phyloP scores from a whole-genome alignment of 1,140 invertebrate species.

The Acromyrmex charruanus region DNA sequence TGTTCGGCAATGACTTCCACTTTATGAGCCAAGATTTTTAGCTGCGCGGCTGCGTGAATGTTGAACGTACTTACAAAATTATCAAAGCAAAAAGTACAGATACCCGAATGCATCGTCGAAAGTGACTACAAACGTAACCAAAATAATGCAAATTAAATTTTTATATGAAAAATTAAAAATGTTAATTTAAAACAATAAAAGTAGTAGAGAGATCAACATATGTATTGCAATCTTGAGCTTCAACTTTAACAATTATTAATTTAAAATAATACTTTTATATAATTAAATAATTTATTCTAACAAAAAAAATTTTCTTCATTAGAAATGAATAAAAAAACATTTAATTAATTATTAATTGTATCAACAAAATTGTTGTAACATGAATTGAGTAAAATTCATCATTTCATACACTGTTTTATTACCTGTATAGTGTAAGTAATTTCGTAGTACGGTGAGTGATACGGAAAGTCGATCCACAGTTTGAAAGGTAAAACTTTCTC shows the following conservation, averaged over 20 bases:
- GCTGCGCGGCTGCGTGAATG: constrained; percentile 69
- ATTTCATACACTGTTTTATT: not conserved
- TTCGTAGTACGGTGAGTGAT: constrained; percentile 69
- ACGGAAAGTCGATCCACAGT: constrained; percentile 70
- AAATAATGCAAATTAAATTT: not conserved
- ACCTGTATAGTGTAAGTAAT: constrained; percentile 69
- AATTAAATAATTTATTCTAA: not conserved
- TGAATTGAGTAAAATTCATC: not conserved
- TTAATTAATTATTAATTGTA: not conserved
- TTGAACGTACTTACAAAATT: constrained; percentile 73
- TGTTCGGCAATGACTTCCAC: constrained; percentile 25
- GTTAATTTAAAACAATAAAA: not conserved
- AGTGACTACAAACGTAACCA: constrained; percentile 56
- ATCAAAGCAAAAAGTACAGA: constrained; percentile 74
- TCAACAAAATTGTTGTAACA: not conserved
- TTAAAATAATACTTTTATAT: not conserved
- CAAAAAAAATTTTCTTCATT: not conserved
- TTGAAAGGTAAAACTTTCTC: constrained; percentile 70
- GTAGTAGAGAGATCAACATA: too few species aligned
- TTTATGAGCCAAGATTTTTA: constrained; percentile 70
- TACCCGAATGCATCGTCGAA: constrained; percentile 53
- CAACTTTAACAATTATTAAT: too few species aligned
- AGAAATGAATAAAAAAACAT: not conserved
- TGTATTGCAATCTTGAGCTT: too few species aligned
- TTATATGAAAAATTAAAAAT: not conserved